Conservation (phyloP, 2,888 invertebrate genomes). For the Eilema depressum region DNA sequence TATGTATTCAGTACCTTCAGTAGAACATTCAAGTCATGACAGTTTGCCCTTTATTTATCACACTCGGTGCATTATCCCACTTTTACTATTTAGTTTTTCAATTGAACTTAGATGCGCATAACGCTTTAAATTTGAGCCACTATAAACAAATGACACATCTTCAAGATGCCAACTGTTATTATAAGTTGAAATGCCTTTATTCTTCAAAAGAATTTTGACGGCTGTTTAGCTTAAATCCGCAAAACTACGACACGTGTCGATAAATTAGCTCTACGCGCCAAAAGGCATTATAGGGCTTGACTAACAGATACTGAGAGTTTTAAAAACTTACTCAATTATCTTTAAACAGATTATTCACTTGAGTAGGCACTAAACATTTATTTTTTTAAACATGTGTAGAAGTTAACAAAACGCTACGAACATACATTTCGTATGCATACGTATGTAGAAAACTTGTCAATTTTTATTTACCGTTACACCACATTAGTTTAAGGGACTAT, state of each 20-base stretch:
- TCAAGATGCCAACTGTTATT: constrained; percentile 28
- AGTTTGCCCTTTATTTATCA: constrained; percentile 18
- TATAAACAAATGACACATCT: constrained; percentile 17
- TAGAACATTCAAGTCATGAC: constrained; percentile 25
- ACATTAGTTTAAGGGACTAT: constrained; percentile 57
- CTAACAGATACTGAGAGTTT: background rate
- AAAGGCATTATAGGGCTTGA: constrained; percentile 3
- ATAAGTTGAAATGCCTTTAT: constrained; percentile 16
- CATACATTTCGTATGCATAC: constrained; percentile 29
- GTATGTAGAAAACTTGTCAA: constrained; percentile 63
- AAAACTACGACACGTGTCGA: constrained; percentile 9
- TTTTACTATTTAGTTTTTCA: constrained; percentile 26
- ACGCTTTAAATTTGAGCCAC: constrained; percentile 17
- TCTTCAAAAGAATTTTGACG: constrained; percentile 19
- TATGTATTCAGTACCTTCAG: constrained; percentile 33
- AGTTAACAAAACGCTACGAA: constrained; percentile 22
- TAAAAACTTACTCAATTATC: background rate
- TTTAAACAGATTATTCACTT: constrained; percentile 14
- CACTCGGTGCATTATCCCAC: constrained; percentile 22
- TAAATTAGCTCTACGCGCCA: constrained; percentile 8
- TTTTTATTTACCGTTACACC: constrained; percentile 70
- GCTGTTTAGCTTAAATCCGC: constrained; percentile 20
- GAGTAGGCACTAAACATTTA: constrained; percentile 17
- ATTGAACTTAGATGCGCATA: constrained; percentile 28
- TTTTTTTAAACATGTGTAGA: constrained; percentile 27